Base-by-base conservation (phyloP, 2,888 invertebrate genomes). In the Ashinkailepas kermadecensis region DNA sequence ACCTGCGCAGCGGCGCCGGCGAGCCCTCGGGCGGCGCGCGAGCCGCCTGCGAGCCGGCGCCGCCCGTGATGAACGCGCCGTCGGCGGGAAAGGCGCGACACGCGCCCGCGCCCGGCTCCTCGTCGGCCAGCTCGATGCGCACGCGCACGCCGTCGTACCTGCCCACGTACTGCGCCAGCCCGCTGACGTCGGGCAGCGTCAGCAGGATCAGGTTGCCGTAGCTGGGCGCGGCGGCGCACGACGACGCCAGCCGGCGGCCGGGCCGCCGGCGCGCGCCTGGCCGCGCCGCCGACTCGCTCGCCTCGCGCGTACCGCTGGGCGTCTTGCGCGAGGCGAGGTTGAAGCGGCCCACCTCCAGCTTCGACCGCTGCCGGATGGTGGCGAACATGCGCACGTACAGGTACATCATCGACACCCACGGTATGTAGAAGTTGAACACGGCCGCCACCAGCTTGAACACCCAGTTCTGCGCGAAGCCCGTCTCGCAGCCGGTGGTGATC, bases 341-440 rank as follows among this genome's bases (percentile, higher is more conserved):
- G 23, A 83, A 81, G 58, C 83, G 80, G 21, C 83, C 85, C 39
- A 86, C 85, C 23, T 85, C 85, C n/a, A 85, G 85, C 12, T 83
- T 82, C 18, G 86, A 88, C 6, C 89, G 85, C 82, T 88, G 87
- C 78, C 88, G 86, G 57, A 89, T 89, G 84, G 88, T 89, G 83
- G 87, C 86, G 85, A 89, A 89, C 81, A 89, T 89, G 67, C 84
- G 83, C 74, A 82, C 87, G 84, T 89, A 89, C 13, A 89, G 85
- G 74, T 85, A 85, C 10, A 89, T 88, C 89, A 89, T 89, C n/a
- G 89, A 85, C 11, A 87, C 85, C 25, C 89, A 86, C 0, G 89
- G 89, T n/a, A 89, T 86, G 85, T 88, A 89, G 84, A 89, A 90
- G 85, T 90, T 89, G 82, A 89, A 86, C 59, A 88, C 87, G n/a